Percentiles rank a stretch among this genome's conserved stretches.
Conservation (phyloP, 2,888 invertebrate species). For the Lypha dubia region DNA sequence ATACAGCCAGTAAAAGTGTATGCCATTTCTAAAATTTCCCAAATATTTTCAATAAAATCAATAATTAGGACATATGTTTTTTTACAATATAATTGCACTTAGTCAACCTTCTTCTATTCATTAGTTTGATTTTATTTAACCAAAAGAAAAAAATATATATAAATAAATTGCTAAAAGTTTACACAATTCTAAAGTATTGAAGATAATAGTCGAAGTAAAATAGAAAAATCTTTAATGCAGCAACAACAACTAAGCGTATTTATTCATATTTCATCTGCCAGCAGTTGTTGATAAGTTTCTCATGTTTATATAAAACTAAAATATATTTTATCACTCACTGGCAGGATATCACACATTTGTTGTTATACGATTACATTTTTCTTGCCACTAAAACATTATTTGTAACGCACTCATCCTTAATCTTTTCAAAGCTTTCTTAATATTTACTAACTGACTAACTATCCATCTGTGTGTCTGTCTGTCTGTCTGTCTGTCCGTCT, state of each 20-base stretch:
- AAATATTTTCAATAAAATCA: too few relatives aligned
- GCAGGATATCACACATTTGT: conserved; percentile 61
- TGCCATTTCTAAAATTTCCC: too few relatives aligned
- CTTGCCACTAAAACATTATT: conserved; percentile 38
- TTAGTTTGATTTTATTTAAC: background rate
- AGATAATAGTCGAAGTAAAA: background rate
- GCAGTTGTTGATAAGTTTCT: conserved; percentile 34
- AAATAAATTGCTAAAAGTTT: background rate
- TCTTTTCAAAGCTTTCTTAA: background rate
- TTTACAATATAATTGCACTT: background rate
- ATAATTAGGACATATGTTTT: too few relatives aligned
- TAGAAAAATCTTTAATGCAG: background rate
- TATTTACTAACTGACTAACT: background rate
- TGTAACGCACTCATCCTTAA: background rate
- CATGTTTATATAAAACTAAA: conserved; percentile 28
- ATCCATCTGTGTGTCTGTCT: background rate
- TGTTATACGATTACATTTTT: conserved; percentile 39
- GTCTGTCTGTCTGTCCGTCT: background rate
- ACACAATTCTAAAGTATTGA: background rate
- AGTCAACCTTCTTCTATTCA: background rate
- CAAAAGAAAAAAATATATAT: conserved; percentile 6
- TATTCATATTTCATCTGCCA: conserved; percentile 35
- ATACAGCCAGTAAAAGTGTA: too few relatives aligned
- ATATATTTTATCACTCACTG: conserved; percentile 52
- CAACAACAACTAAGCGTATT: background rate